These are phyloP conservation scores for Mastacembelus armatus DNA, from an alignment of 2,797 vertebrate genomes.

Conservation along the genomic window DNA sequence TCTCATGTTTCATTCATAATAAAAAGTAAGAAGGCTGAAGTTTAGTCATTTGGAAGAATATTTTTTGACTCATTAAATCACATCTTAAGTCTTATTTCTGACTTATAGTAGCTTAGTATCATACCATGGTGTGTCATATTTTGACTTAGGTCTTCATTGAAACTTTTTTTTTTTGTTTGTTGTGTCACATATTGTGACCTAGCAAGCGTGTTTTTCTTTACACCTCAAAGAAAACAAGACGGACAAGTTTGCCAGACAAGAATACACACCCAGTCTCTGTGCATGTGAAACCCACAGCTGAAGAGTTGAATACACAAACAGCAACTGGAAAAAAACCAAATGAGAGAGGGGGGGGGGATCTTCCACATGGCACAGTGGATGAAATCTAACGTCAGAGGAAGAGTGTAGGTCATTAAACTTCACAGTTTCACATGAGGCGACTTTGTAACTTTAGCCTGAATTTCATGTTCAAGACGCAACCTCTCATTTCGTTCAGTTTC, in stretches of 20 bases:
- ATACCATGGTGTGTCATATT: no score
- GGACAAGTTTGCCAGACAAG: slow-evolving; percentile 65
- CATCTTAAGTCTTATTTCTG: neutral
- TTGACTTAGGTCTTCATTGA: no score
- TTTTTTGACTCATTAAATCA: neutral
- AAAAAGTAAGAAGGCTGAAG: no score
- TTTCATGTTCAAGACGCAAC: neutral
- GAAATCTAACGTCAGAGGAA: neutral
- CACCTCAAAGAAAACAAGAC: slow-evolving; percentile 19
- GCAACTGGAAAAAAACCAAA: neutral
- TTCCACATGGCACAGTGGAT: neutral
- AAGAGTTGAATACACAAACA: slow-evolving; percentile 22
- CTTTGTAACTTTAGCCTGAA: neutral
- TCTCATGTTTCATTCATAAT: no score
- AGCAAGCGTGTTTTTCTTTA: neutral
- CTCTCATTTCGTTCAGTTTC: slow-evolving; percentile 32
- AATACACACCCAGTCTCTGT: slow-evolving; percentile 68
- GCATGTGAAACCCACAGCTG: neutral
- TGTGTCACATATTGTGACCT: neutral
- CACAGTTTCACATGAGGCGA: neutral
- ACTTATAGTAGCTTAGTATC: no score
- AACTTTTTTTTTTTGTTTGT: no score
- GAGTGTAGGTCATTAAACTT: neutral
- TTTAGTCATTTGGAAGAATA: no score
- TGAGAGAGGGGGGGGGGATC: neutral